phyloP scores from a whole-genome alignment of 2,888 invertebrate genomes.

The Lasioglossum figueresi region DNA sequence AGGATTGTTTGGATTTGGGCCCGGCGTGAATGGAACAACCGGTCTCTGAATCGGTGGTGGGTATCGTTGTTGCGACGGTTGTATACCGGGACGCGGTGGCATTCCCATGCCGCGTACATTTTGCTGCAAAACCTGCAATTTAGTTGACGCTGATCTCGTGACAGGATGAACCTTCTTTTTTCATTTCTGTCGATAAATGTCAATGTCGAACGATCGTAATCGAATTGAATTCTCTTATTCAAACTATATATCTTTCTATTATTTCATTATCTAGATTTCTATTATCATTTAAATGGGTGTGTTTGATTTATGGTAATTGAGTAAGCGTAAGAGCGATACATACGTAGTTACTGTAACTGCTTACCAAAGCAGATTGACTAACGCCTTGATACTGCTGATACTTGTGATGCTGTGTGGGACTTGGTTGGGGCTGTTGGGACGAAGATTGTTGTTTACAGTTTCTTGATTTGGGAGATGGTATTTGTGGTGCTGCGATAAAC shows the following conservation, averaged over 20 bases:
- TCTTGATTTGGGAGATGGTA: constrained; percentile 86
- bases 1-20: constrained; percentile 82
- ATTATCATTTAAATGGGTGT: not conserved
- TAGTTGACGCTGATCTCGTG: constrained; percentile 8
- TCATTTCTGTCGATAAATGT: not conserved
- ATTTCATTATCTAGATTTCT: not conserved
- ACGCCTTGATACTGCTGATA: constrained; percentile 85
- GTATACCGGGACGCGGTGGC: constrained; percentile 81
- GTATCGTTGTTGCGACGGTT: constrained; percentile 82
- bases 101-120: constrained; percentile 83
- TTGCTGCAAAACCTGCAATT: constrained; percentile 78
- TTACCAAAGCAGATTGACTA: constrained; percentile 84
- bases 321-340: constrained; percentile 81
- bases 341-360: constrained; percentile 81
- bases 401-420: constrained; percentile 86
- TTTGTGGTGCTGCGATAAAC: constrained; percentile 84
- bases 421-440: constrained; percentile 85
- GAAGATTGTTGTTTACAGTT: constrained; percentile 85
- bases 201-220: constrained; percentile 2
- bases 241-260: not conserved
- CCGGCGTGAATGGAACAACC: constrained; percentile 84
- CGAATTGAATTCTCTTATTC: not conserved
- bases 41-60: constrained; percentile 86
- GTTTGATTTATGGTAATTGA: constrained; percentile 35
- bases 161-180: not conserved